Evolutionary conservation across 2,113 vertebrate genomes (phyloP), one percentile per base, ranked within the genome.

Genomic region (Buteo buteo): DNA sequence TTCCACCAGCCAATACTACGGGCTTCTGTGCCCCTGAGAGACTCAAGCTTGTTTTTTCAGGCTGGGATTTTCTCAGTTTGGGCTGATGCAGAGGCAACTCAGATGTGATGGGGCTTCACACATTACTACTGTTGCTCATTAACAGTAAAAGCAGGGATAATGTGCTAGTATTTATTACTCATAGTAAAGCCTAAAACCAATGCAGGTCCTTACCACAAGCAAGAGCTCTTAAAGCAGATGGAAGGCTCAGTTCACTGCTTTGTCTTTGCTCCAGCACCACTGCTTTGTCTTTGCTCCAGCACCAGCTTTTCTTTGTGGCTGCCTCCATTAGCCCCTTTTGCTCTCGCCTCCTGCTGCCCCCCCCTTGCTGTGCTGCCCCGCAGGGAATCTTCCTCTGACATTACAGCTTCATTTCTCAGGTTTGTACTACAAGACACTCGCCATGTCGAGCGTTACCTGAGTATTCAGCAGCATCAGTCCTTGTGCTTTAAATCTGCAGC

Each of bases 1-100:
- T 45, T 7, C 54, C 29, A n/a, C 13, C 11, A 3, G 61, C 0
- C 3, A 49, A 12, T 1, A 1, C 61, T 1, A 5, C 0, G 15
- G 38, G 55, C 28, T 44, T 8, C 65, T 1, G 47, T 16, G 65
- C 31, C 59, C 57, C 65, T n/a, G 0, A 0, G 79, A 42, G 77
- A 8, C 10, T 16, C 50, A 3, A 13, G 49, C 13, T 9, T 0
- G 22, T 4, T 18, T 31, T 49, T 34, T 11, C 62, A 16, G 54
- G 49, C 78, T 21, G 82, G 32, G 58, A 7, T 26, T 62, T 32
- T 10, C 10, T 24, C 9, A 2, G 18, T 24, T 42, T 5, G 78
- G 78, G 88, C 42, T 47, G 84, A 11, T 5, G 13, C 9, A 21
- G 50, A 29, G 32, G 19, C 58, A 36, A 32, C 29, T 18, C 32